These are phyloP conservation scores for Papio anubis DNA, from an alignment of 2,113 vertebrate genomes.

Conservation along the genomic window DNA sequence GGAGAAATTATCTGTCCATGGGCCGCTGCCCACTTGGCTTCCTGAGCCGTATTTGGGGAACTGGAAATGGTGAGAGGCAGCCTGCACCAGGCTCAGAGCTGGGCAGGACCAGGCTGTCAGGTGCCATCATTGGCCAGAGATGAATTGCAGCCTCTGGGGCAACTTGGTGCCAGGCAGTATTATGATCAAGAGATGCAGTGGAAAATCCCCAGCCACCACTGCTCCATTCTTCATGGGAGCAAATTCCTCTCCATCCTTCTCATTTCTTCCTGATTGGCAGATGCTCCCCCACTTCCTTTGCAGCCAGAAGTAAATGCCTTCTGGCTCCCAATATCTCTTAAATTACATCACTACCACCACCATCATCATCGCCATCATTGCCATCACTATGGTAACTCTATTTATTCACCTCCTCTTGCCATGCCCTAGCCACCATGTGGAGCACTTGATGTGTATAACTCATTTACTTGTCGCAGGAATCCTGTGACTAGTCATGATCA, in stretches of 20 bases:
- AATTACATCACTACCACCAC: not conserved
- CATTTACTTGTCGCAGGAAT: not conserved
- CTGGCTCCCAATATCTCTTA: conserved; percentile 40
- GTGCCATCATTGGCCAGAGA: conserved; percentile 21
- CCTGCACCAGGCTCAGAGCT: not conserved
- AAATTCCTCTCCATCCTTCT: conserved; percentile 45
- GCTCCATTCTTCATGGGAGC: not conserved
- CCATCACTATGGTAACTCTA: conserved; percentile 55
- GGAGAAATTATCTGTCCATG: not conserved
- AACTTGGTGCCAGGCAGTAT: conserved; percentile 48
- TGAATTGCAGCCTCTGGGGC: not conserved
- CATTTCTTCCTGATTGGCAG: conserved; percentile 60
- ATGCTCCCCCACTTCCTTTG: conserved; percentile 33
- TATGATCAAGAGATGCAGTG: conserved; percentile 58
- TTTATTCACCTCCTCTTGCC: not conserved
- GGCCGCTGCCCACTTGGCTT: not conserved
- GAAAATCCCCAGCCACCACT: conserved; percentile 44
- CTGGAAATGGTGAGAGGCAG: not conserved
- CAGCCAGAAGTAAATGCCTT: conserved; percentile 56
- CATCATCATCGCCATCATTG: not conserved
- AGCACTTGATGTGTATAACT: not conserved
- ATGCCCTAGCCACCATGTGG: not conserved
- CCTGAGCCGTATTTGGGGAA: not conserved
- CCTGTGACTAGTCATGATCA: not conserved
- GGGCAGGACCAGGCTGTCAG: conserved; percentile 31